These are phyloP conservation scores for Zoroaster sp. DNA, from an alignment of 53 echinoderm and acorn worm species.

Conservation along the genomic window DNA sequence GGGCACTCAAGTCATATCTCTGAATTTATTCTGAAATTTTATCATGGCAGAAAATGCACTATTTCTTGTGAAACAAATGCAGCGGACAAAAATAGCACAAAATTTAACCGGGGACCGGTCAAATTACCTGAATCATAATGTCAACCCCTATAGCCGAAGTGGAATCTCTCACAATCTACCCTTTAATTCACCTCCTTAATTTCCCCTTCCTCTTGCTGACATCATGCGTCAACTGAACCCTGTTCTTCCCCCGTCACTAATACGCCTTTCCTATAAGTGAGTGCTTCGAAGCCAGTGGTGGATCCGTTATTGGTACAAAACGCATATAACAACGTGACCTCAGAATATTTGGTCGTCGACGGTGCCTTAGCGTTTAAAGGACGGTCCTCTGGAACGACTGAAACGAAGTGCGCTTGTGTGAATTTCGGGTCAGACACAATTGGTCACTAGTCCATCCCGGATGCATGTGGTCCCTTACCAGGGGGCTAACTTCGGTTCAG, in stretches of 20 bases:
- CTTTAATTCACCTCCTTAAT: not conserved
- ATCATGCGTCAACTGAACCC: conserved; percentile 18
- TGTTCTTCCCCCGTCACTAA: conserved; percentile 12
- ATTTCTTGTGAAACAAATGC: no score
- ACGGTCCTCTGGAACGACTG: no score
- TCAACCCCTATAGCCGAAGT: not conserved
- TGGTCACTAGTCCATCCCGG: conserved; percentile 11
- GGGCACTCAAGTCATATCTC: no score
- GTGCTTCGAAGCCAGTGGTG: not conserved
- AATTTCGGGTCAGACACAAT: not conserved
- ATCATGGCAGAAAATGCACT: no score
- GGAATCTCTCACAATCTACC: not conserved
- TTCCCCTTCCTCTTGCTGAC: conserved; percentile 11
- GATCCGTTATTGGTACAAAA: not conserved
- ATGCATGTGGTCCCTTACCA: conserved; percentile 51
- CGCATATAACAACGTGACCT: not conserved
- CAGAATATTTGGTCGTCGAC: not conserved
- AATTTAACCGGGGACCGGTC: no score
- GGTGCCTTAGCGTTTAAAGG: no score
- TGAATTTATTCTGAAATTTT: no score
- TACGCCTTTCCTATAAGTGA: not conserved
- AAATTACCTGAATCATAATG: no score
- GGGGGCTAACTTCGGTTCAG: conserved; percentile 31
- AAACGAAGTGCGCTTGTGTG: not conserved
- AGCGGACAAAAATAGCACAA: no score